Conservation (phyloP, 2,113 vertebrate species). For the Aldabrachelys gigantea region DNA sequence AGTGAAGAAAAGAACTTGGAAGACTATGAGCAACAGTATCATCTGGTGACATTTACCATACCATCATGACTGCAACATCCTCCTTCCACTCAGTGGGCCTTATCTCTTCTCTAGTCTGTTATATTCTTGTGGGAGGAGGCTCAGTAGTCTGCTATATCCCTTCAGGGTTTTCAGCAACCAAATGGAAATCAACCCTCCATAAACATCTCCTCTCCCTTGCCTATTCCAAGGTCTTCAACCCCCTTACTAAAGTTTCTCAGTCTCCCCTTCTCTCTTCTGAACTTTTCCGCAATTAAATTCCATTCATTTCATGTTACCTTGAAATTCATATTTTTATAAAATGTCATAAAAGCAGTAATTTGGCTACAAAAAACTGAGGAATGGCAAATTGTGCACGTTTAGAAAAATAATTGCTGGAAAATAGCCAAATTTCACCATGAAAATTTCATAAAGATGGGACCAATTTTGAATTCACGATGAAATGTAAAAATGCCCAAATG, state of each 20-base stretch:
- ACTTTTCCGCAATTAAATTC: neutral
- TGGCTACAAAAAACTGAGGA: neutral
- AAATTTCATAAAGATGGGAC: neutral
- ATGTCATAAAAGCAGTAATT: neutral
- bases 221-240: neutral
- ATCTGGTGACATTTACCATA: slow-evolving; percentile 5
- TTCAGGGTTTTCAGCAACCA: neutral
- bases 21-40: neutral
- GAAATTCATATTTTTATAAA: neutral
- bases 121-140: neutral
- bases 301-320: neutral
- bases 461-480: neutral
- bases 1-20: neutral
- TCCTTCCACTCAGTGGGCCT: neutral
- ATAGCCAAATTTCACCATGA: neutral
- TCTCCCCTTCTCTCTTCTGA: neutral
- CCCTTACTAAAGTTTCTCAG: neutral
- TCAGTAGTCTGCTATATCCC: neutral
- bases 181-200: neutral
- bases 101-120: accelerated
- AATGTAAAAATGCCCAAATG: neutral
- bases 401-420: neutral
- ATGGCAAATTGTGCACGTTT: accelerated
- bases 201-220: neutral
- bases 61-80: neutral